Evolutionary conservation across 2,888 invertebrate genomes (phyloP).

Genomic region (Dasysyrphus albostriatus): DNA sequence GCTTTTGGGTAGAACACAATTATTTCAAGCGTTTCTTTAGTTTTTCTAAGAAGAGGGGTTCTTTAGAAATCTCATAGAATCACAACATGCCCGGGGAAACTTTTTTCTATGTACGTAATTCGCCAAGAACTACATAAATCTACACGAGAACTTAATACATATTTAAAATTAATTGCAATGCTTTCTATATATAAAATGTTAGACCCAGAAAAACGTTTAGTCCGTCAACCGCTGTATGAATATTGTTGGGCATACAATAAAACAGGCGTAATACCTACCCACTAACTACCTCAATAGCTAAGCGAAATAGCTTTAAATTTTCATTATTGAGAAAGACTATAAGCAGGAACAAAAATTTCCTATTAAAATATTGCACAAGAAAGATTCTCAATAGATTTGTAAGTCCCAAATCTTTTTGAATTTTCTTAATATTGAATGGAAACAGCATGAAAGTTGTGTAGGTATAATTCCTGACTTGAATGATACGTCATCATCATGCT

Average conservation of each 20-base stretch:
- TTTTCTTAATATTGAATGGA: no score
- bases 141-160: conserved; percentile 3
- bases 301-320: background rate
- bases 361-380: conserved; percentile 2
- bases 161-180: conserved; percentile 19
- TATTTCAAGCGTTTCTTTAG: conserved; percentile 22
- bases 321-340: background rate
- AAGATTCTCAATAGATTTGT: background rate
- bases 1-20: conserved; percentile 24
- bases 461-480: no score
- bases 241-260: background rate
- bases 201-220: background rate
- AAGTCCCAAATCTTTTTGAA: no score
- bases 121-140: background rate
- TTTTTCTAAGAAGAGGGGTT: background rate
- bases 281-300: background rate
- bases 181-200: background rate
- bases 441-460: no score
- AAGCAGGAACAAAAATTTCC: background rate
- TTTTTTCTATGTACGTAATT: background rate
- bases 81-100: background rate
- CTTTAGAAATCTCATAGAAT: conserved; percentile 18
- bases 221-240: background rate
- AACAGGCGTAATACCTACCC: background rate
- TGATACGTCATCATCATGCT: no score